These are phyloP conservation scores for Stenoptilia bipunctidactyla DNA, from an alignment of 2,888 invertebrate genomes.

Conservation along the genomic window DNA sequence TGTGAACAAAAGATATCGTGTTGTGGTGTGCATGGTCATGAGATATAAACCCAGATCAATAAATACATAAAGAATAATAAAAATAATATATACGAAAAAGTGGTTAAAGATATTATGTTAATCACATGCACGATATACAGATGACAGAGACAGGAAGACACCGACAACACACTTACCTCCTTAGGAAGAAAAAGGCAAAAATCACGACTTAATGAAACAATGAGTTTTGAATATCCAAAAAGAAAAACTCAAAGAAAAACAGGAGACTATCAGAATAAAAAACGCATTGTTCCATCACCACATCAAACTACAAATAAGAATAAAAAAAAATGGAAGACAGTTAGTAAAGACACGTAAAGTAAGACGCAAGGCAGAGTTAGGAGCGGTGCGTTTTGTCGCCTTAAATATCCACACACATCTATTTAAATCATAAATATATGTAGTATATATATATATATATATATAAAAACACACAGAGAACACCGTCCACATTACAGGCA, in stretches of 20 bases:
- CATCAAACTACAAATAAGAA: conserved; percentile 50
- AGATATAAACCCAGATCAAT: conserved; percentile 43
- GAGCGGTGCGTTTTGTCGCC: conserved; percentile 64
- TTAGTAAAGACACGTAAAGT: conserved; percentile 49
- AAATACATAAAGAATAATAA: conserved; percentile 40
- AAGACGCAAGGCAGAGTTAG: conserved; percentile 60
- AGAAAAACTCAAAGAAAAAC: conserved; percentile 7
- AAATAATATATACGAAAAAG: conserved; percentile 29
- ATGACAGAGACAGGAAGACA: conserved; percentile 50
- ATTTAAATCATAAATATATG: conserved; percentile 18
- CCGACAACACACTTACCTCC: conserved; percentile 63
- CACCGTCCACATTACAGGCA: conserved; percentile 52
- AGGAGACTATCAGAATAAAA: conserved; percentile 15
- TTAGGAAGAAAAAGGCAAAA: conserved; percentile 30
- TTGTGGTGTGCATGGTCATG: conserved; percentile 58
- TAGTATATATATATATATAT: background rate
- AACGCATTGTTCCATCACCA: conserved; percentile 53
- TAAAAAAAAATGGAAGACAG: conserved; percentile 38
- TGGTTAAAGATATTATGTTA: conserved; percentile 29
- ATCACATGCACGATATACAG: conserved; percentile 50
- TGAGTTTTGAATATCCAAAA: conserved; percentile 30
- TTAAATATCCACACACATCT: conserved; percentile 48
- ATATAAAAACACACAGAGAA: conserved; percentile 25
- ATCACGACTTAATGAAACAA: conserved; percentile 43
- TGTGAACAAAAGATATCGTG: conserved; percentile 30